Conservation (phyloP, 2,113 vertebrate species). For the Malaclemys terrapin region DNA sequence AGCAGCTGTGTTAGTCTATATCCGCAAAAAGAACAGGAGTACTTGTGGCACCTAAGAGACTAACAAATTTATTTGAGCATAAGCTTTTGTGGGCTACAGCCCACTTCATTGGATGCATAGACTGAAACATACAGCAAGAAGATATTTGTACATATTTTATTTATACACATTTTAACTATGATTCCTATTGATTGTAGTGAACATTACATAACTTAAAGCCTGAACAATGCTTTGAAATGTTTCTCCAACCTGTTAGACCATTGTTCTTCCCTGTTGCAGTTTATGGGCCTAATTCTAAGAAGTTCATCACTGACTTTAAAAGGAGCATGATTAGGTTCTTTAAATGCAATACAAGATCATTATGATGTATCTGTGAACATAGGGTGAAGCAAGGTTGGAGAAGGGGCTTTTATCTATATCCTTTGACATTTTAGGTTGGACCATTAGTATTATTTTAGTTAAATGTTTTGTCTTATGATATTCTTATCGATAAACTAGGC, state of each 20-base stretch:
- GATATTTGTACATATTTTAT: no score
- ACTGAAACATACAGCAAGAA: no score
- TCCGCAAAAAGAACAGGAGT: no score
- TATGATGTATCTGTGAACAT: background rate
- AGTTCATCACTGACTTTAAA: background rate
- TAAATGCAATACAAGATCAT: background rate
- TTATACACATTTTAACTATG: constrained; percentile 20
- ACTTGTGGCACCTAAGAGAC: no score
- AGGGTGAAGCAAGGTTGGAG: no score
- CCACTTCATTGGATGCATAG: no score
- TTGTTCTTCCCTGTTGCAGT: background rate
- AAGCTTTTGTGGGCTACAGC: no score
- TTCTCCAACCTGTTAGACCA: background rate
- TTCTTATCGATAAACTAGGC: no score
- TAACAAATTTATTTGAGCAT: no score
- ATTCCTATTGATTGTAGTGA: background rate
- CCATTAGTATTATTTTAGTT: background rate
- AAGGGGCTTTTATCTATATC: background rate
- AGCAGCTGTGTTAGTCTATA: no score
- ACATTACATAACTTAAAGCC: background rate
- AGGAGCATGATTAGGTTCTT: background rate
- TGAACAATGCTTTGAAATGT: background rate
- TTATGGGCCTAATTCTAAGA: background rate
- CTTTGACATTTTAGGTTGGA: no score
- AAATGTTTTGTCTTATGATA: background rate